Base-by-base conservation (phyloP, 2,888 invertebrate genomes). In the Drosophila merina region DNA sequence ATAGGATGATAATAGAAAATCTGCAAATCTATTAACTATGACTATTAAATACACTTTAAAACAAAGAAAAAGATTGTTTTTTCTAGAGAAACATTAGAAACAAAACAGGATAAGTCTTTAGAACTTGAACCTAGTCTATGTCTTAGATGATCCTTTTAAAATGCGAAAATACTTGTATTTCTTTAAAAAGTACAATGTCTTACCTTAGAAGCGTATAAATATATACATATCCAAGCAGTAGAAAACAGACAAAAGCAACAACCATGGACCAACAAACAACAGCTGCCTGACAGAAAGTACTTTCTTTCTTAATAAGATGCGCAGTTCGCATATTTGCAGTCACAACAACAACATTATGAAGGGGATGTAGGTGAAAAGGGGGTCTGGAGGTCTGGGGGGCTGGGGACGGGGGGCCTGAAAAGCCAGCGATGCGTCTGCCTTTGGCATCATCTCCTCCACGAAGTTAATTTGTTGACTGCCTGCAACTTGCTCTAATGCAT, bases 281-380 rank as follows among this genome's bases (percentile, higher is more conserved):
- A 70, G 62, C 72, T 81, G 83, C 67, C 77, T 81, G 86, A 85
- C 81, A 69, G 81, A 87, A 85, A 87, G 86, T 85, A 87, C 84
- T 85, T 87, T 85, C 86, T 87, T 86, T 82, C 82, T 82, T 82
- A 82, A 82, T 86, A 82, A 86, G 82, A 82, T 82, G 82, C 82
- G 86, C 82, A 86, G 77, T 68, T 79, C 64, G 76, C 84, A 77
- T 71, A 66, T 75, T 72, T 54, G 64, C 76, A 63, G 55, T 51
- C 66, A 57, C 56, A 59, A 36, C 38, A 33, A 26, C 54, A 55
- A 12, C 60, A 31, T 1, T 44, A 36, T 36, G 36, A 36, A n/a
- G 33, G 28, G 30, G 40, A 38, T n/a, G 47, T 38, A 30, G 40
- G 14, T 40, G 40, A 40, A 40, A 45, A 3, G 33, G 45, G 60